phyloP scores from a whole-genome alignment of 2,888 invertebrate genomes.

The Protula sp. region DNA sequence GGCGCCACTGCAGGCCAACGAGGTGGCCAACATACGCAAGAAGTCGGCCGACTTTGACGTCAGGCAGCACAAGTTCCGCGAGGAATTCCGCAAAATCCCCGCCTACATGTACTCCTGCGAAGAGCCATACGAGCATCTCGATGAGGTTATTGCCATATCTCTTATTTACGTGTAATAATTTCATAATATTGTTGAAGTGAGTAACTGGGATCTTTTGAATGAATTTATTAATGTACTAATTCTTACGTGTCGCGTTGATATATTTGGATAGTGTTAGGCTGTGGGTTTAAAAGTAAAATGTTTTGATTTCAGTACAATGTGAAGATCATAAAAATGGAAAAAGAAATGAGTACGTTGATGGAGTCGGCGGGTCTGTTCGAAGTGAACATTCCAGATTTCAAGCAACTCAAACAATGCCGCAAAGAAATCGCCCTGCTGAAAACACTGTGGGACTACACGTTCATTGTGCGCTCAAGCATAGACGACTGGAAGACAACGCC shows the following conservation, averaged over 20 bases:
- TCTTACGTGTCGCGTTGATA: neutral
- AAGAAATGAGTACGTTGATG: slow-evolving; percentile 74
- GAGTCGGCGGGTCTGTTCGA: slow-evolving; percentile 90
- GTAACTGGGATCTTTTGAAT: neutral
- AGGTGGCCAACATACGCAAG: slow-evolving; percentile 83
- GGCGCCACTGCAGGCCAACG: slow-evolving; percentile 86
- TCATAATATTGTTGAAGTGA: neutral
- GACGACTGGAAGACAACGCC: slow-evolving; percentile 96
- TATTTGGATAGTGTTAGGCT: neutral
- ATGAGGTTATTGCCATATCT: slow-evolving; percentile 30
- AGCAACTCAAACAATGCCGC: slow-evolving; percentile 81
- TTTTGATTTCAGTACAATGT: slow-evolving; percentile 48
- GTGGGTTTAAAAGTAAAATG: neutral
- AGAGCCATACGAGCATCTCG: slow-evolving; percentile 44
- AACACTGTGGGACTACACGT: slow-evolving; percentile 93
- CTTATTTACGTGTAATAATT: too few species aligned
- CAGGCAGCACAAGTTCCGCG: slow-evolving; percentile 74
- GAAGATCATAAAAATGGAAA: slow-evolving; percentile 60
- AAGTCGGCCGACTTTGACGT: slow-evolving; percentile 79
- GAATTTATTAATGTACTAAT: neutral
- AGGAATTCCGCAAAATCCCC: slow-evolving; percentile 67
- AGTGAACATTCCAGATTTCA: slow-evolving; percentile 90
- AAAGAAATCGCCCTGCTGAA: slow-evolving; percentile 70
- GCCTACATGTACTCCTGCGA: slow-evolving; percentile 50
- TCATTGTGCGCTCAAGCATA: slow-evolving; percentile 82